A percentile compares a stretch with the other conserved stretches of the same genome.
Evolutionary conservation across 2,113 vertebrate genomes (phyloP).

Genomic region (Zosterops japonicus): DNA sequence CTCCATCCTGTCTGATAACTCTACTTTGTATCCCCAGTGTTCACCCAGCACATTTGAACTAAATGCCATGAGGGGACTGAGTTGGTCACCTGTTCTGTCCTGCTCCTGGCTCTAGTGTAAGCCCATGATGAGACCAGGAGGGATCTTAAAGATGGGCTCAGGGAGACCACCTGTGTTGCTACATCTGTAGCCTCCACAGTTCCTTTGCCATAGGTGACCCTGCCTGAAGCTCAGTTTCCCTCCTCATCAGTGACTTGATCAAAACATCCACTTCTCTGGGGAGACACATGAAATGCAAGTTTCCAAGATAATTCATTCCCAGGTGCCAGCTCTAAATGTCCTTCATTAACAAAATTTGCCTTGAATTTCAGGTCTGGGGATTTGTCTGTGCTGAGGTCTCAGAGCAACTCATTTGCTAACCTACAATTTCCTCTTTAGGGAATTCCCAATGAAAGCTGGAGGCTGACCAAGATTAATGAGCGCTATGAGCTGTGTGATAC

Average conservation of each 20-base stretch:
- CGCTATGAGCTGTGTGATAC: slow-evolving; percentile 94
- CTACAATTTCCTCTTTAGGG: slow-evolving; percentile 76
- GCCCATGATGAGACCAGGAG: not conserved
- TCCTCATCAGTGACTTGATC: not conserved
- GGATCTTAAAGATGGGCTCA: not conserved
- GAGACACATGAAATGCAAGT: not conserved
- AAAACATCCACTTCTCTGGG: not conserved
- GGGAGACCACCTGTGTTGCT: not conserved
- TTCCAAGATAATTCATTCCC: not conserved
- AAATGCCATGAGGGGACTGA: not conserved
- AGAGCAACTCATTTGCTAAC: slow-evolving; percentile 3
- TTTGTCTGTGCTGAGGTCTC: not conserved
- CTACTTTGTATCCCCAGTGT: not conserved
- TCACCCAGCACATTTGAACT: not conserved
- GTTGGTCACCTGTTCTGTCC: not conserved
- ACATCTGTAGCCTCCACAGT: not conserved
- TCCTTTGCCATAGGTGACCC: not conserved
- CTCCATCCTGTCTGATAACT: not conserved
- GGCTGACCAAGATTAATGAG: slow-evolving; percentile 91
- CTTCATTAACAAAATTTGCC: not conserved
- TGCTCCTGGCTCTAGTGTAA: not conserved
- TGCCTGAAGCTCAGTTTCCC: not conserved
- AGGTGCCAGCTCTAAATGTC: not conserved
- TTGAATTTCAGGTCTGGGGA: slow-evolving; percentile 1
- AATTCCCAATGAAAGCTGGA: slow-evolving; percentile 97